Conservation (phyloP, 2,113 vertebrate genomes). For the Tautogolabrus adspersus region DNA sequence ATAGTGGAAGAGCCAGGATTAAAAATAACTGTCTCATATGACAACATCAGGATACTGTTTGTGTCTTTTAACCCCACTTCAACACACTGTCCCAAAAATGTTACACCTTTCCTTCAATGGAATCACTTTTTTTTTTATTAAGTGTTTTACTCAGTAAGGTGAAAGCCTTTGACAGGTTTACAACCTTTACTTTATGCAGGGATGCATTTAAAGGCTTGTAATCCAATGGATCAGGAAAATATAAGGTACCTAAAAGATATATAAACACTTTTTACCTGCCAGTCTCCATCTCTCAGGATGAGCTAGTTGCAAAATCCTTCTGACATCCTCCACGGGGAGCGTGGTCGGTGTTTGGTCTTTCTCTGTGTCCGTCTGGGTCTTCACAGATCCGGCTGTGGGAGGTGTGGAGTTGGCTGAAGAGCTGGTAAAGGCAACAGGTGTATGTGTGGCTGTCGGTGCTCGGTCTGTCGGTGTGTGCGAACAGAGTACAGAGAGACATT, state of each 20-base stretch:
- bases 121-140: no score
- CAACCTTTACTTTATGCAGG: no score
- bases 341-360: constrained; percentile 9
- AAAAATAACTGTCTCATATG: not conserved
- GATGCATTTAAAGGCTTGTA: not conserved
- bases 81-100: no score
- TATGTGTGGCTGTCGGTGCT: constrained; percentile 39
- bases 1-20: not conserved
- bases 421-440: constrained; percentile 71
- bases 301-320: constrained; percentile 85
- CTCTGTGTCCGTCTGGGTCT: constrained; percentile 28
- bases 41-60: no score
- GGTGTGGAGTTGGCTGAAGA: constrained; percentile 67
- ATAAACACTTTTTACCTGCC: constrained; percentile 82
- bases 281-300: constrained; percentile 88
- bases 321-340: constrained; percentile 77
- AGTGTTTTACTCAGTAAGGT: no score
- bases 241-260: not conserved
- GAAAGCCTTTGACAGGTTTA: no score
- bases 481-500: constrained; percentile 5
- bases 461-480: not conserved
- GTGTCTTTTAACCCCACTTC: no score
- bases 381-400: constrained; percentile 41
- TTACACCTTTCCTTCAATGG: no score
- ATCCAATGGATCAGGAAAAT: not conserved